Base-by-base conservation (phyloP, 2,888 invertebrate genomes). In the Nipponacmea schrenckii region DNA sequence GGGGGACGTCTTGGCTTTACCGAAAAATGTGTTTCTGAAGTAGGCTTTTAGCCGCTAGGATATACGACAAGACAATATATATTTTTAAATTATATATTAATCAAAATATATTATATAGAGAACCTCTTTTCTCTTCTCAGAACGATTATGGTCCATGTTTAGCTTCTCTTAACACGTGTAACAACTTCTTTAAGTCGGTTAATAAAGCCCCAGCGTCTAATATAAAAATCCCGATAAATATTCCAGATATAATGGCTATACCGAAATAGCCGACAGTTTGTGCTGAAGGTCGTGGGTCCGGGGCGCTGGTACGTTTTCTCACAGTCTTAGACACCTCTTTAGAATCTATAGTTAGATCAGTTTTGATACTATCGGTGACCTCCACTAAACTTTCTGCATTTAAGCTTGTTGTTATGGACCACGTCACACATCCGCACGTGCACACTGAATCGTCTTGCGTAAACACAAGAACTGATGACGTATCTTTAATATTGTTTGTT, bases 191-290 rank as follows among this genome's bases (percentile, higher is more conserved):
- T 4, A 73, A 24, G n/a, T 74, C 74, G 24, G 56, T 62, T 14
- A 50, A 62, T 27, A 77, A 44, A 20, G 71, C 67, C 0, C 73
- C 65, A 1, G 65, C 20, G 62, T 77, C 77, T 17, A 77, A 48
- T 17, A 73, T 14, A 26, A 75, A 15, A 62, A 77, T 73, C 48
- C 73, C 72, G 1, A 71, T 17, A 8, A 70, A 64, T 15, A 64
- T 66, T 39, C 50, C 68, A 4, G 65, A 64, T 10, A 77, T 68
- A 24, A 75, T 64, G 46, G 45, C 66, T 39, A 77, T 67, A 17
- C 77, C 77, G 8, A 75, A 67, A 64, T 75, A 77, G 14, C 77
- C 77, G 3, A 77, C 64, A 17, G 77, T 71, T 66, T 75, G 72
- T 3, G 77, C 77, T 3, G 74, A 75, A 17, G 70, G 68, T 2